A percentile compares a stretch with the other conserved stretches of the same genome.
phyloP scores from a whole-genome alignment of 2,113 vertebrate genomes.

The Arenaria interpres region DNA sequence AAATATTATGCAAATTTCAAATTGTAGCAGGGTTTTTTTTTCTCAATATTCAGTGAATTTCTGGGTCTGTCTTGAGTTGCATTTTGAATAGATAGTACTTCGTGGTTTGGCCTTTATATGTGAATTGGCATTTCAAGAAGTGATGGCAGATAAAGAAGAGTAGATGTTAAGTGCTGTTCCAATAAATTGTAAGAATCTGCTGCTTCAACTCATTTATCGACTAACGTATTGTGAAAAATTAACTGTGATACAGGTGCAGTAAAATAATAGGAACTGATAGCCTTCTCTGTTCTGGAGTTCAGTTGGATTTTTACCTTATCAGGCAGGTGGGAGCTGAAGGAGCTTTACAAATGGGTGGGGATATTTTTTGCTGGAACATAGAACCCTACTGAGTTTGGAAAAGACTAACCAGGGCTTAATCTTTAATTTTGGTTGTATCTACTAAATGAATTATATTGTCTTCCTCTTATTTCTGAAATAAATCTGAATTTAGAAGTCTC shows the following conservation, averaged over 20 bases:
- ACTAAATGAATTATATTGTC: neutral
- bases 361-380: neutral
- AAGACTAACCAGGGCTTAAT: neutral
- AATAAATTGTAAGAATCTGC: neutral
- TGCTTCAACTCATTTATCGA: neutral
- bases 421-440: neutral
- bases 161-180: neutral
- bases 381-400: neutral
- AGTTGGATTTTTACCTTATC: neutral
- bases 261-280: neutral
- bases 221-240: neutral
- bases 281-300: neutral
- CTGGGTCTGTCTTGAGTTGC: neutral
- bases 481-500: neutral
- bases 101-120: neutral
- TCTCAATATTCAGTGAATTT: neutral
- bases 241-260: neutral
- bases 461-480: constrained; percentile 28
- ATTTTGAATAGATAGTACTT: neutral
- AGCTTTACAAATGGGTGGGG: neutral
- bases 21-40: neutral
- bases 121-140: neutral
- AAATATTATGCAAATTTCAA: neutral
- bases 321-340: neutral
- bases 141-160: neutral